Evolutionary conservation across 2,888 invertebrate genomes (phyloP).

Genomic region (Epistrophe grossulariae): DNA sequence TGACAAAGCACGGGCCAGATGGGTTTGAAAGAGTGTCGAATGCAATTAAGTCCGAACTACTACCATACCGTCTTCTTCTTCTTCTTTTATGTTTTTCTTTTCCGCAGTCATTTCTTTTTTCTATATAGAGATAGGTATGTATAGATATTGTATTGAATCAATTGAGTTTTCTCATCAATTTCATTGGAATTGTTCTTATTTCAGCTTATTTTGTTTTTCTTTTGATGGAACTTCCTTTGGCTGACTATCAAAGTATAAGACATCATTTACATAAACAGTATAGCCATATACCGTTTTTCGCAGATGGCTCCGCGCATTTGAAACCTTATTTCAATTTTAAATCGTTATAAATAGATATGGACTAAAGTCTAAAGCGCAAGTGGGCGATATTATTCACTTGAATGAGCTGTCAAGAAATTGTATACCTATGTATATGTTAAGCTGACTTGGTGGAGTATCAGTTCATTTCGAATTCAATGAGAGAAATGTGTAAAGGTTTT

Average conservation of each 20-base stretch:
- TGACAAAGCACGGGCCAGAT: slow-evolving; percentile 26
- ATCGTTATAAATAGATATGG: slow-evolving; percentile 70
- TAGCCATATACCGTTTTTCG: slow-evolving; percentile 6
- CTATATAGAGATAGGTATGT: no score
- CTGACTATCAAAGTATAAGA: slow-evolving; percentile 66
- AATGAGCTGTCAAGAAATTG: slow-evolving; percentile 52
- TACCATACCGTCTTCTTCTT: neutral
- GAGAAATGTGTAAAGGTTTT: neutral
- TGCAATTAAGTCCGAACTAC: slow-evolving; percentile 65
- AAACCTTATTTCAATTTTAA: slow-evolving; percentile 70
- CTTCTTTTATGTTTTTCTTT: neutral
- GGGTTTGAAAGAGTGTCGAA: slow-evolving; percentile 26
- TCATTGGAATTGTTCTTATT: slow-evolving; percentile 62
- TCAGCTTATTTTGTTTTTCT: slow-evolving; percentile 34
- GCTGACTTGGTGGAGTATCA: neutral
- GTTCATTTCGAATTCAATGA: neutral
- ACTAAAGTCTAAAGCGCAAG: slow-evolving; percentile 41
- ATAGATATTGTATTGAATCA: slow-evolving; percentile 54
- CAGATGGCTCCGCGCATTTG: slow-evolving; percentile 54
- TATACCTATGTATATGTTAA: neutral
- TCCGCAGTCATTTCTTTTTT: neutral
- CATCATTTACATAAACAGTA: slow-evolving; percentile 73
- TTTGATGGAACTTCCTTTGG: slow-evolving; percentile 52
- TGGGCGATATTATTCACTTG: slow-evolving; percentile 64
- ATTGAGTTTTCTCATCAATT: slow-evolving; percentile 71